These are phyloP conservation scores for Artemisiospiza belli DNA, from an alignment of 2,113 vertebrate genomes.

Conservation along the genomic window DNA sequence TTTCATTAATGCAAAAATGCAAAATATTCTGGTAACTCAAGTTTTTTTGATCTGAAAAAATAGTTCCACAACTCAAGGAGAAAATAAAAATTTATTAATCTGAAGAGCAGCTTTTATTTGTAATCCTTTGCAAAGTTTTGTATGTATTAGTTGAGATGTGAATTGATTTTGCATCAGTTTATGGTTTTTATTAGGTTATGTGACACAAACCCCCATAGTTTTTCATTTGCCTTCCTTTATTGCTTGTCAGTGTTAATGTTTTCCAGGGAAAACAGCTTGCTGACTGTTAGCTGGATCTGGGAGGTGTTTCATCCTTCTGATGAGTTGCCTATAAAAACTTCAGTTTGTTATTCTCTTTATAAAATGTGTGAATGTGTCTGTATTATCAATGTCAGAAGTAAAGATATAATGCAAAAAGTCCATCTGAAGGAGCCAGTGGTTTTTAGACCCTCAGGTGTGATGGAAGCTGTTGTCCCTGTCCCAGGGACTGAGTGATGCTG, in stretches of 20 bases:
- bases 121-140: not conserved
- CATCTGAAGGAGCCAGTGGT: not conserved
- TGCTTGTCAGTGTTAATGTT: not conserved
- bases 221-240: not conserved
- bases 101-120: not conserved
- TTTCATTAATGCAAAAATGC: constrained; percentile 39
- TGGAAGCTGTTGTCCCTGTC: not conserved
- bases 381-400: not conserved
- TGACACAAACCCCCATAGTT: not conserved
- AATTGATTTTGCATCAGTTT: not conserved
- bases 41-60: not conserved
- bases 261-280: not conserved
- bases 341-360: not conserved
- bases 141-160: not conserved
- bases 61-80: not conserved
- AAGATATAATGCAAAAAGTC: not conserved
- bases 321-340: not conserved
- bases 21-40: not conserved
- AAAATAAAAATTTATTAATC: not conserved
- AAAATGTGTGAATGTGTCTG: not conserved
- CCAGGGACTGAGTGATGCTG: not conserved
- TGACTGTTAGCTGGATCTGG: not conserved
- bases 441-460: not conserved
- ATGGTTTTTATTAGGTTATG: not conserved
- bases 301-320: constrained; percentile 1